These are phyloP conservation scores for Rutpela maculata DNA, from an alignment of 2,888 invertebrate genomes.

Conservation along the genomic window DNA sequence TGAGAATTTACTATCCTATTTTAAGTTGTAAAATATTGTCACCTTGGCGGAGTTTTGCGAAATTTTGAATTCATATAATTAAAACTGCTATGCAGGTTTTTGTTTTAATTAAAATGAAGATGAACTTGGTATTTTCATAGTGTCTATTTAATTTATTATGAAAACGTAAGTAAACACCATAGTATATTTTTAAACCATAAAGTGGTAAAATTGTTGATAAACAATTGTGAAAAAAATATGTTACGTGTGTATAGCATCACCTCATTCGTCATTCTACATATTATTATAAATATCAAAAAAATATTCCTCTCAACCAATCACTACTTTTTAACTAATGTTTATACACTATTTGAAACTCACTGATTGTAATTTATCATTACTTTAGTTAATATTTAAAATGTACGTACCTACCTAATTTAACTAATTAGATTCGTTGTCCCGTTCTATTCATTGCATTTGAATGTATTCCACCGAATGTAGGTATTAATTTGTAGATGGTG, in stretches of 20 bases:
- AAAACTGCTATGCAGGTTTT: not conserved
- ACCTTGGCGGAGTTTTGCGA: not conserved
- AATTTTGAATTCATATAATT: not conserved
- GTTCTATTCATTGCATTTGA: too few relatives aligned
- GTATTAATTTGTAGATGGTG: too few relatives aligned
- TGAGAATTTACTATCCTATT: conserved; percentile 30
- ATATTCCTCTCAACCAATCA: not conserved
- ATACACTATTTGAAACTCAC: not conserved
- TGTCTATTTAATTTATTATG: not conserved
- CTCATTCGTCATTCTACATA: not conserved
- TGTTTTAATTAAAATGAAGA: not conserved
- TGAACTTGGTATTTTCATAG: not conserved
- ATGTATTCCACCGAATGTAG: too few relatives aligned
- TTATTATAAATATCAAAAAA: not conserved
- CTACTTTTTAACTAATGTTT: not conserved
- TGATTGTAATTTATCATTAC: too few relatives aligned
- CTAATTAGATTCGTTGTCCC: too few relatives aligned
- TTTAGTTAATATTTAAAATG: too few relatives aligned
- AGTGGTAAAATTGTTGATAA: not conserved
- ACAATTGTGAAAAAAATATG: not conserved
- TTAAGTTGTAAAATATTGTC: conserved; percentile 22
- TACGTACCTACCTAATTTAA: too few relatives aligned
- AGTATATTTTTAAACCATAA: not conserved
- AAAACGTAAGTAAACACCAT: not conserved
- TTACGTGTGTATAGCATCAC: not conserved